Evolutionary conservation across 1,140 invertebrate species (phyloP).

Genomic region (Diuraphis noxia): DNA sequence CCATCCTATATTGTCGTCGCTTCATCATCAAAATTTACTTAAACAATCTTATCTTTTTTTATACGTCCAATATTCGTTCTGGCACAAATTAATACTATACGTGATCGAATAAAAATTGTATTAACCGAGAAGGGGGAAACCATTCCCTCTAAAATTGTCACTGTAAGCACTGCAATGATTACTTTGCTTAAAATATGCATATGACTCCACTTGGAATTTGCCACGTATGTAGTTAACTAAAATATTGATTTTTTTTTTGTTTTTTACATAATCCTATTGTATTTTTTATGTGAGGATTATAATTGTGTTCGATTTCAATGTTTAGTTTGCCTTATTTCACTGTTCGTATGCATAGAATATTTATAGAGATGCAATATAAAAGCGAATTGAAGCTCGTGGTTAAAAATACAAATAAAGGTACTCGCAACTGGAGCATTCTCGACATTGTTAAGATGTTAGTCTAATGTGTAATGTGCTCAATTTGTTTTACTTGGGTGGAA

Average conservation of each 20-base stretch:
- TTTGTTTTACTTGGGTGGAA: not conserved
- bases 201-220: not conserved
- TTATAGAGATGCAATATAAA: slow-evolving; percentile 1
- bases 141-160: not conserved
- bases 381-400: not conserved
- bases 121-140: not conserved
- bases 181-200: slow-evolving; percentile 23
- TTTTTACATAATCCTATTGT: not conserved
- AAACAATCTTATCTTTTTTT: slow-evolving; percentile 33
- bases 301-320: not conserved
- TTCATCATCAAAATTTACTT: slow-evolving; percentile 11
- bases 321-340: not conserved
- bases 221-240: not conserved
- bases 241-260: slow-evolving; percentile 16
- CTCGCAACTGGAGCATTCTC: not conserved
- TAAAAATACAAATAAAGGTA: slow-evolving; percentile 23
- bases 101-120: slow-evolving; percentile 6
- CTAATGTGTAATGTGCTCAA: not conserved
- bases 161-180: not conserved
- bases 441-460: not conserved
- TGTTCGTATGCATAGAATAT: not conserved
- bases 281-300: not conserved
- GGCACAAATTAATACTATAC: not conserved
- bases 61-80: not conserved
- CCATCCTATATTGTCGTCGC: not conserved